Evolutionary conservation across 2,888 invertebrate species (phyloP), one percentile per base, ranked within the genome.

Genomic region (Orthosia incerta): DNA sequence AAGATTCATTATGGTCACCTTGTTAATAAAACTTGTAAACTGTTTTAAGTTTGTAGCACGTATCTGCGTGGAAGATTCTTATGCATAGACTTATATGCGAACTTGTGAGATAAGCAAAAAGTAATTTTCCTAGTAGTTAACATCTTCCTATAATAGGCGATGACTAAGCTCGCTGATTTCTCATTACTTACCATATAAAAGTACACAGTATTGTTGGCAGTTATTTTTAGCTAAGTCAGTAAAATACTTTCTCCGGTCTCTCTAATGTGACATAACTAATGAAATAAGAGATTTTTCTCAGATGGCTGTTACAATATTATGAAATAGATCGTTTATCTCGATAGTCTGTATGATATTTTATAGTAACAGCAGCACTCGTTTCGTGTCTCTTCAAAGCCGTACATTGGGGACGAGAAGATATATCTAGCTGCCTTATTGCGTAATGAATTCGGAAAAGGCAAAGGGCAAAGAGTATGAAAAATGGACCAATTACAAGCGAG

Each of bases 201-300:
- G 50, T 39, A 46, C 13, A 51, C n/a, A 0, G 46, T 79, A 50
- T 48, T n/a, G 26, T 31, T 55, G 16, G 50, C 20, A 48, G 23
- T 4, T 23, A 50, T 15, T 74, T 74, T 77, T 68, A 69, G 69
- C 57, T 3, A 60, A 71, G 69, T 39, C 18, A 69, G 55, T 61
- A 76, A 60, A 76, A 39, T 31, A 81, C 78, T 79, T 81, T 81
- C 82, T 76, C 78, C 26, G 2, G 23, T 62, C 51, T 62, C 23
- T 20, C 20, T n/a, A 57, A 39, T 53, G 57, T 63, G 51, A 62
- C 62, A 46, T 79, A 70, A 60, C 48, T 56, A 71, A 73, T 56
- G 11, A n/a, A 71, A n/a, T 31, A 15, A 13, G 51, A 60, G 45
- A 16, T 16, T 53, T 59, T 60, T 57, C 61, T 50, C 31, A 51